These are phyloP conservation scores for Melanaphis sacchari DNA, from an alignment of 1,140 invertebrate genomes.

Conservation along the genomic window DNA sequence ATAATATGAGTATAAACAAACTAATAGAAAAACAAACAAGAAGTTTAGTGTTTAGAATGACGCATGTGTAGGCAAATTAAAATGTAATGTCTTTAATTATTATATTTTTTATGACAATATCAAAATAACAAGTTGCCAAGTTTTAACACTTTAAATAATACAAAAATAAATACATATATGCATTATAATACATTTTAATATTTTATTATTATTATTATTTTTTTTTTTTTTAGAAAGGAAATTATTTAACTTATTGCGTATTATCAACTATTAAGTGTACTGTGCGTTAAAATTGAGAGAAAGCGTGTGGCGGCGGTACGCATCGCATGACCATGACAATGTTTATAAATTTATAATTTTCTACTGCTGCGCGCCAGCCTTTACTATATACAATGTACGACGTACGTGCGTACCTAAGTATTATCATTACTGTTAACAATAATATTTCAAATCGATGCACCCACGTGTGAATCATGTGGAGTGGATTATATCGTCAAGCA, in stretches of 20 bases:
- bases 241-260: constrained; percentile 45
- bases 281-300: constrained; percentile 34
- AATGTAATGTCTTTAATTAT: not conserved
- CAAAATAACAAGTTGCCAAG: not conserved
- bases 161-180: too few relatives aligned
- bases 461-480: too few relatives aligned
- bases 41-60: not conserved
- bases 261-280: constrained; percentile 15
- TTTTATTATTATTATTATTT: not conserved
- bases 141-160: not conserved
- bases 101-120: not conserved
- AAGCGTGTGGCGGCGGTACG: constrained; percentile 24
- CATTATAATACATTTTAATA: not conserved
- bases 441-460: not conserved
- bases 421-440: not conserved
- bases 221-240: constrained; percentile 51
- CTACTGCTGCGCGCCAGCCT: not conserved
- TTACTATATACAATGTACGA: not conserved
- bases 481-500: too few relatives aligned
- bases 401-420: not conserved
- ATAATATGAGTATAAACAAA: not conserved
- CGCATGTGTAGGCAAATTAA: not conserved
- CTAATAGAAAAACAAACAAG: not conserved
- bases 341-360: constrained; percentile 41
- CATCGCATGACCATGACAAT: constrained; percentile 49